Evolutionary conservation across 1,140 invertebrate species (phyloP), one percentile per base, ranked within the genome.

Genomic region (Calliopsis andreniformis): DNA sequence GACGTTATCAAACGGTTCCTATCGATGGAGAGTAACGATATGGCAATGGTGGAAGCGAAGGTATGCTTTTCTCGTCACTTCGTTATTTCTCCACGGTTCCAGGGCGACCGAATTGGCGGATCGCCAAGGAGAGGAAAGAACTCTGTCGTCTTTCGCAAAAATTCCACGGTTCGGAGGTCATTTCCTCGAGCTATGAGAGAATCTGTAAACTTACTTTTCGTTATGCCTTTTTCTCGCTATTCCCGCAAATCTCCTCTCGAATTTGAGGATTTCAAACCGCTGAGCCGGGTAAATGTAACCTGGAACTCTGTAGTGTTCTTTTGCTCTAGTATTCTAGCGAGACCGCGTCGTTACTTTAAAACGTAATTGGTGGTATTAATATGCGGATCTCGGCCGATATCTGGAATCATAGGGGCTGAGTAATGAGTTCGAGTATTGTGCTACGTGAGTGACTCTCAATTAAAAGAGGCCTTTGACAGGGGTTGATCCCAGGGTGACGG

Each of bases 41-140:
- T 43, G 61, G 39, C 28, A 23, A 4, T 39, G 58, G 58, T 56
- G 25, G 23, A 77, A 70, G 20, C n/a, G 53, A 63, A 59, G 7
- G 23, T 55, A 18, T 18, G 25, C 25, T 77, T 63, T 55, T 23
- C 7, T 16, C 35, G 47, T 62, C 23, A 20, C 20, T 42, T 10
- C 42, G 20, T 45, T 28, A 28, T 49, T 59, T 55, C 35, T 56
- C 28, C 28, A 10, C 47, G 32, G 23, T 16, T 32, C 25, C 61
- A 43, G 43, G 12, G 14, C 47, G 59, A 69, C 59, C 78, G 71
- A 80, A 61, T 76, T 80, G 78, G 78, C 66, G 16, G 18, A 43
- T 6, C 23, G 51, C 78, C 79, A 80, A 45, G 28, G 61, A 18
- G 16, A n/a, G 49, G 28, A 12, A 58, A n/a, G 30, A n/a, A 28